Base-by-base conservation (phyloP, 2,113 vertebrate species). In the Gasterosteus nipponicus region DNA sequence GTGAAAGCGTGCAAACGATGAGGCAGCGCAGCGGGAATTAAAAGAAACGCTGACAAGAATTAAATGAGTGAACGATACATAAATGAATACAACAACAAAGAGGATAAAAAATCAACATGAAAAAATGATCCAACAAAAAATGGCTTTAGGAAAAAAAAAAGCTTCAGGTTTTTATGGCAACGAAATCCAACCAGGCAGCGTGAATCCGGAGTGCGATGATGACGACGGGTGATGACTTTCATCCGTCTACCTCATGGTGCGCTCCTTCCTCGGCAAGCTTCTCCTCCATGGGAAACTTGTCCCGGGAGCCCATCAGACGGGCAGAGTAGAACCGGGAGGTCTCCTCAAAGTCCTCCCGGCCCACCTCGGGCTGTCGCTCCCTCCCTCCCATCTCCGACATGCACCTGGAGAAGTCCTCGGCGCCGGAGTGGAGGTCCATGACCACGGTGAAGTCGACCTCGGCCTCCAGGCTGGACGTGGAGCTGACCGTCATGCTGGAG, bases 401-500 rank as follows among this genome's bases (percentile, higher is more conserved):
- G 80, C 95, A 95, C 74, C 92, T 94, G 41, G 96, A 94, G 89
- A 96, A 95, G 76, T 98, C 97, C 82, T 98, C 97, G 31, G 92
- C 82, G 44, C 95, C 96, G 0, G 94, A 89, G 0, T 97, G 96
- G 86, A 96, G 96, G 90, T 99, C 97, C 1, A 96, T 95, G 0
- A 97, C 93, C 69, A 96, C 94, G 0, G 96, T 97, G 93, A 99
- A 98, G 93, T 99, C 97, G 54, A 97, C 97, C 89, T 99, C 97
- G 0, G 97, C 97, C 84, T 99, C 97, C 74, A 98, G 93, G 91
- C 97, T 98, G 86, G 97, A 98, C 0, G 98, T 98, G 57, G 97
- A 98, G 91, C 97, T 99, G 92, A 98, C 96, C 0, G 96, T 98
- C 94, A 98, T 98, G 93, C 96, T 98, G 89, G 97, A 98, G 91